Evolutionary conservation across 2,888 invertebrate genomes (phyloP).

Genomic region (Elmis aenea): DNA sequence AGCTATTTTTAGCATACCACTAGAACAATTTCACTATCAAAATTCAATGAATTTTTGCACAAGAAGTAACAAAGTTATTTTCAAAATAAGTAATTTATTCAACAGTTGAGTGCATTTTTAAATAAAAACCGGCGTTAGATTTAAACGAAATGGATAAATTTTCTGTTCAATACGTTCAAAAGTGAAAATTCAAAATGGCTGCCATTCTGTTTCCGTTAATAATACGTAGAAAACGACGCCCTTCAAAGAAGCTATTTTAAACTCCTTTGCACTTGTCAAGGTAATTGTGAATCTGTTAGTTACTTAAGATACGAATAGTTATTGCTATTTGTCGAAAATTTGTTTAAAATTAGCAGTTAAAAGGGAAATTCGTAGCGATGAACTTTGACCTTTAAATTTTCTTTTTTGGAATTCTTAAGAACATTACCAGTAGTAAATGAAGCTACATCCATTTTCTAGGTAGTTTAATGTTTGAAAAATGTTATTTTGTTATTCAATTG

Average conservation of each 20-base stretch:
- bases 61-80: too few species aligned
- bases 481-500: too few species aligned
- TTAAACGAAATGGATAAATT: conserved; percentile 1
- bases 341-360: too few species aligned
- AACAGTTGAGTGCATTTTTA: too few species aligned
- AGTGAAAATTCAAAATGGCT: conserved; percentile 50
- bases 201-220: conserved; percentile 38
- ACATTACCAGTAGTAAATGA: too few species aligned
- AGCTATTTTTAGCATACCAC: conserved; percentile 36
- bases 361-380: conserved; percentile 8
- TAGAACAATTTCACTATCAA: conserved; percentile 33
- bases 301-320: conserved; percentile 4
- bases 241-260: conserved; percentile 36
- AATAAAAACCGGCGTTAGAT: too few species aligned
- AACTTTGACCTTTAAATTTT: conserved; percentile 40
- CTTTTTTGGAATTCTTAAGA: too few species aligned
- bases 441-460: too few species aligned
- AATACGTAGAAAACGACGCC: conserved; percentile 37
- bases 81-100: too few species aligned
- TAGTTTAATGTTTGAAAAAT: too few species aligned
- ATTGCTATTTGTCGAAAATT: conserved; percentile 8
- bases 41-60: conserved; percentile 5
- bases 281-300: conserved; percentile 28
- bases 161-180: conserved; percentile 35
- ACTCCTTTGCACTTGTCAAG: conserved; percentile 29